phyloP scores from a whole-genome alignment of 2,888 invertebrate species.

The Dysmachus trigonus region DNA sequence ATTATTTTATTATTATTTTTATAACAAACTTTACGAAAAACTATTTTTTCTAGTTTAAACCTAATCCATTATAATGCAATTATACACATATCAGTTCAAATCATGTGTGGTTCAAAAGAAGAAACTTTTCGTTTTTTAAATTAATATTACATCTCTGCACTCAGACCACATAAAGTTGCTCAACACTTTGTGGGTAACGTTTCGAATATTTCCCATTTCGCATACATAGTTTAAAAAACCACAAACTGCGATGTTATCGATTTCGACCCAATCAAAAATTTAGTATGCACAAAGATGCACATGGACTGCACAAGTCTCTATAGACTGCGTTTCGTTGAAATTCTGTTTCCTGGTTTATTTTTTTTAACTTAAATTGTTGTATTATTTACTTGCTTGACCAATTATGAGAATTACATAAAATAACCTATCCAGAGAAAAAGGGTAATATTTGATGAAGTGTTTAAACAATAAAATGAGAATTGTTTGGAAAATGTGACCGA shows the following conservation, averaged over 20 bases:
- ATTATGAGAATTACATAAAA: background rate
- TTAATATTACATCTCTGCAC: background rate
- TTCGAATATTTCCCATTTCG: background rate
- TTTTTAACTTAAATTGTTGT: background rate
- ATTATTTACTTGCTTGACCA: background rate
- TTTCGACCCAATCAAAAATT: background rate
- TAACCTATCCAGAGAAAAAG: background rate
- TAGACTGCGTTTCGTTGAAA: background rate
- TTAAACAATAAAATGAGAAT: background rate
- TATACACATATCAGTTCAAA: too few relatives aligned
- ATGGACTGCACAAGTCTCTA: background rate
- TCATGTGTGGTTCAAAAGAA: too few relatives aligned
- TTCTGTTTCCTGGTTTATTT: background rate
- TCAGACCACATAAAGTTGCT: background rate
- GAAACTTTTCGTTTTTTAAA: background rate
- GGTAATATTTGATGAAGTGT: background rate
- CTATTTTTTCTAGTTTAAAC: too few relatives aligned
- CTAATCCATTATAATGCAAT: too few relatives aligned
- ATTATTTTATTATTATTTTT: too few relatives aligned
- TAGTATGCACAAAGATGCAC: background rate
- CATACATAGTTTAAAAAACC: background rate
- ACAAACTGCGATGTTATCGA: background rate
- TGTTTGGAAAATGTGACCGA: too few relatives aligned
- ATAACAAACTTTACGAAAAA: too few relatives aligned
- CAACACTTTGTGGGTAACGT: background rate